A percentile compares a stretch with the other conserved stretches of the same genome.
Evolutionary conservation across 2,888 invertebrate species (phyloP).

Genomic region (Monopis laevigella): DNA sequence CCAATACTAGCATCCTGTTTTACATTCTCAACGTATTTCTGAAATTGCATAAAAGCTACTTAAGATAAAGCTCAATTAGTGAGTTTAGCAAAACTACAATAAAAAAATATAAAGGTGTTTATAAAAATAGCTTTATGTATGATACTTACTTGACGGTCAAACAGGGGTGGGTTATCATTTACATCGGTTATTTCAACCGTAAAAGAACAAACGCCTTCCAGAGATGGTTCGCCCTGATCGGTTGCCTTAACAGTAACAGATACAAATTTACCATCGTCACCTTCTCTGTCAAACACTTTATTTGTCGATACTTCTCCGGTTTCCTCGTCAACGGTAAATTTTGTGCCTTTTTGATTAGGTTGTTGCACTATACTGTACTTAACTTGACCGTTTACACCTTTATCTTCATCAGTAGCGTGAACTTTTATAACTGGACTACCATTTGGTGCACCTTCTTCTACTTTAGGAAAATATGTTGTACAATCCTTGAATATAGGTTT

Average conservation of each 20-base stretch:
- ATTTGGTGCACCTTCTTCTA: constrained; percentile 93
- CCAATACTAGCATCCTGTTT: constrained; percentile 97
- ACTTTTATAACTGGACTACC: constrained; percentile 94
- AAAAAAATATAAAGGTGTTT: no score
- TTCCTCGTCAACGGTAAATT: constrained; percentile 95
- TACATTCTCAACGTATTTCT: constrained; percentile 97
- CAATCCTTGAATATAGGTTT: constrained; percentile 97
- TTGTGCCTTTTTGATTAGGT: constrained; percentile 93
- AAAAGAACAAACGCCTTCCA: constrained; percentile 98
- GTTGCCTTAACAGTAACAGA: constrained; percentile 97
- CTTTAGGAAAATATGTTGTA: constrained; percentile 90
- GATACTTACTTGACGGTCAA: constrained; percentile 87
- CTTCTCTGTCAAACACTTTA: constrained; percentile 96
- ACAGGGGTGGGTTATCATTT: constrained; percentile 95
- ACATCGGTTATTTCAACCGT: constrained; percentile 98
- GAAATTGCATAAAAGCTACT: constrained; percentile 30
- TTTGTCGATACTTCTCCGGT: constrained; percentile 95
- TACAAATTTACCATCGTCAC: constrained; percentile 95
- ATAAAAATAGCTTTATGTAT: no score
- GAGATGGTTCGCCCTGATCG: constrained; percentile 97
- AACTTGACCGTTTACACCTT: constrained; percentile 94
- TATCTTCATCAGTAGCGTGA: constrained; percentile 94
- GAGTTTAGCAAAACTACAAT: no score
- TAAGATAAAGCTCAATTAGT: neutral
- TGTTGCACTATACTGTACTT: constrained; percentile 98